phyloP scores from a whole-genome alignment of 1,140 invertebrate genomes.

The Drosophila ogumai region DNA sequence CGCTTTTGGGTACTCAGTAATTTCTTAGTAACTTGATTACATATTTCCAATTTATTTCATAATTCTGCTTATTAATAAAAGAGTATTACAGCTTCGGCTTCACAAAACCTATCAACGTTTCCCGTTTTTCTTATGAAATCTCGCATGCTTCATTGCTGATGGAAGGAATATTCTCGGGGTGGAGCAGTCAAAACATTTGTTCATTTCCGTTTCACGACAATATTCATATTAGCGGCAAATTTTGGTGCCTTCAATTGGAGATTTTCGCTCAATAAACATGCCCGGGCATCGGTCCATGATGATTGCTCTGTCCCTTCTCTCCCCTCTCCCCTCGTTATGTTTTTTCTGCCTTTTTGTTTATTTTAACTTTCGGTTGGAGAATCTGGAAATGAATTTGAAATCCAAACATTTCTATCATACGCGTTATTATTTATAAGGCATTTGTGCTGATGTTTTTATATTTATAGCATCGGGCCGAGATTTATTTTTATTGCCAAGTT shows the following conservation, averaged over 20 bases:
- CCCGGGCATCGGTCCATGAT: conserved; percentile 68
- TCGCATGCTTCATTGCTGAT: conserved; percentile 73
- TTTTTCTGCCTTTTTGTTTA: conserved; percentile 51
- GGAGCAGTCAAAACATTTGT: conserved; percentile 64
- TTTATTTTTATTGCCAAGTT: conserved; percentile 84
- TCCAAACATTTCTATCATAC: conserved; percentile 58
- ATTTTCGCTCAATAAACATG: conserved; percentile 51
- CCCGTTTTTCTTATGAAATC: conserved; percentile 67
- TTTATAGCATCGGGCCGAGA: conserved; percentile 78
- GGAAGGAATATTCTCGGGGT: neutral
- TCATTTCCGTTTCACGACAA: conserved; percentile 79
- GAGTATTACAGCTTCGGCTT: neutral
- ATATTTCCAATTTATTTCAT: too few species aligned
- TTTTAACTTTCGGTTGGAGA: conserved; percentile 47
- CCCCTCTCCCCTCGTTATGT: neutral
- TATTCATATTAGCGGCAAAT: conserved; percentile 83
- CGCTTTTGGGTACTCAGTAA: neutral
- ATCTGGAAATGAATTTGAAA: conserved; percentile 74
- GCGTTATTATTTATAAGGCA: conserved; percentile 80
- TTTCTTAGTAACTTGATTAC: neutral
- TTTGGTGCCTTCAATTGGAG: conserved; percentile 48
- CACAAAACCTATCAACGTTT: neutral
- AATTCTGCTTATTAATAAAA: neutral
- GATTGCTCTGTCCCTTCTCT: conserved; percentile 49
- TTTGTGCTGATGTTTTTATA: conserved; percentile 83